Evolutionary conservation across 1,140 invertebrate species (phyloP), one percentile per base, ranked within the genome.

Genomic region (Chironomus striatipennis): DNA sequence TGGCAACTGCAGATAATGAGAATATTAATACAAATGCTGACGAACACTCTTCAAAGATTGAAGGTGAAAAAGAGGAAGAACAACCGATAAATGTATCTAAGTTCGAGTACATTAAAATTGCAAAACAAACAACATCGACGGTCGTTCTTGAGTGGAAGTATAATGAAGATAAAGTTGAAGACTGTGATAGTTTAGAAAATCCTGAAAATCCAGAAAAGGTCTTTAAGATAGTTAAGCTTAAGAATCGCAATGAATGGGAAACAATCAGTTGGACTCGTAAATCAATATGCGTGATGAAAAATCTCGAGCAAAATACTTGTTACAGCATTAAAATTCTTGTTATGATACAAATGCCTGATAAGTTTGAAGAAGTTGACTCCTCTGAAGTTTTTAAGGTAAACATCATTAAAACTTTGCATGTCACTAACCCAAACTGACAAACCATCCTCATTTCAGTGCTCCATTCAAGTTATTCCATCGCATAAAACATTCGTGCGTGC

Each of bases 401-500:
- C n/a, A 67, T 15, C 7, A 57, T 67, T 67, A 67, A 67, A 67
- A 8, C 7, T n/a, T 65, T 17, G 4, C 64, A 67, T 15, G 8
- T 67, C 6, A 8, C 1, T 15, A 67, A 17, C n/a, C n/a, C n/a
- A 18, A 67, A 67, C 15, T 67, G 17, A 34, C 24, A 1, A 18
- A 17, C 2, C 1, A 67, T 17, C 17, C 17, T 8, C 12, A 18
- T 17, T 67, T 15, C n/a, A 67, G 64, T 67, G 64, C 64, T 67
- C 64, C 6, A 67, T 67, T 1, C 64, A 67, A 67, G 64, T 67
- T 7, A n/a, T 67, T 8, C 64, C 64, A 2, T 67, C 64, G 0
- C 64, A 67, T 8, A 67, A 67, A 67, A 67, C 64, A 67, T 67
- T 67, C 64, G n/a, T 67, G 8, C 12, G 64, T 67, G 64, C 64